Percentiles rank a stretch among this genome's conserved stretches.
Conservation (phyloP, 2,888 invertebrate species). For the Thereva unica region DNA sequence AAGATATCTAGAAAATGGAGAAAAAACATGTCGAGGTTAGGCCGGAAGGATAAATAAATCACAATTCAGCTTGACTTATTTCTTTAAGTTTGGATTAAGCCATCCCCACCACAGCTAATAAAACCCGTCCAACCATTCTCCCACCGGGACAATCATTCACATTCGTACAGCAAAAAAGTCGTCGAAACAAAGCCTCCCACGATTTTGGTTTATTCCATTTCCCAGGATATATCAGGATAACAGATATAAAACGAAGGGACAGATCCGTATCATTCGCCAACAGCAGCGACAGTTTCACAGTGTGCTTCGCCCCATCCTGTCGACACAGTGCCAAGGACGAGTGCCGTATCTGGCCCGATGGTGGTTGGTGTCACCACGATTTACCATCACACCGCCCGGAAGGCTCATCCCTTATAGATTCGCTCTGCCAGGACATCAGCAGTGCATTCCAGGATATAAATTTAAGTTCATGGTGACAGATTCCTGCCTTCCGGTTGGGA, state of each 20-base stretch:
- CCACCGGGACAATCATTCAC: too few relatives aligned
- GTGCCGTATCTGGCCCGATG: background rate
- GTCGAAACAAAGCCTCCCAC: too few relatives aligned
- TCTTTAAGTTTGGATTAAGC: constrained; percentile 19
- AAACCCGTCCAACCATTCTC: background rate
- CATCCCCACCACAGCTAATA: constrained; percentile 12
- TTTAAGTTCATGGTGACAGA: constrained; percentile 15
- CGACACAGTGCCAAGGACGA: background rate
- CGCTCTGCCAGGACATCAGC: background rate
- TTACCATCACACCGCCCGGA: background rate
- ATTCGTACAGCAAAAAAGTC: too few relatives aligned
- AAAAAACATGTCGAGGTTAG: too few relatives aligned
- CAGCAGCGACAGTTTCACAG: background rate
- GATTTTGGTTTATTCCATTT: too few relatives aligned
- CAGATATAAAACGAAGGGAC: background rate
- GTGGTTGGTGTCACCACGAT: constrained; percentile 17
- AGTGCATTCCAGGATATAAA: constrained; percentile 11
- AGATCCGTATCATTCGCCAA: constrained; percentile 14
- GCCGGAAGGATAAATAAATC: constrained; percentile 6
- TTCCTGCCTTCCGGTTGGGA: constrained; percentile 20
- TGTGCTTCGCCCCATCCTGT: background rate
- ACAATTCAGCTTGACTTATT: constrained; percentile 28
- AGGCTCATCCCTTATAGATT: background rate
- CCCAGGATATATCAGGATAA: too few relatives aligned
- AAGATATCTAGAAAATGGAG: constrained; percentile 57